Percentiles rank a stretch among this genome's conserved stretches.
Evolutionary conservation across 2,797 vertebrate species (phyloP).

Genomic region (Acomys russatus): DNA sequence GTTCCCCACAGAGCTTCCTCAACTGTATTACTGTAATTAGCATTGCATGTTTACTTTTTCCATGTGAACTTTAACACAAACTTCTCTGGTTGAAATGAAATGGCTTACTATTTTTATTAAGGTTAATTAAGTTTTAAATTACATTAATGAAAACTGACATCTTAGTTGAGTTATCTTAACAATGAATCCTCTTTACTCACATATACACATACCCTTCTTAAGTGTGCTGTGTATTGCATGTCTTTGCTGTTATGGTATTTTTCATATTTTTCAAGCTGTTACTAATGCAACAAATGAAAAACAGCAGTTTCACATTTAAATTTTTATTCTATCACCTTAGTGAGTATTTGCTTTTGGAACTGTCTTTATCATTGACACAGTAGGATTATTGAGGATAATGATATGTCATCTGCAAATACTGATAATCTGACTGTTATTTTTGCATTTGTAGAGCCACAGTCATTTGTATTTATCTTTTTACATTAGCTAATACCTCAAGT

Average conservation of each 20-base stretch:
- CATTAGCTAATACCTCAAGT: neutral
- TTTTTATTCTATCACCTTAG: neutral
- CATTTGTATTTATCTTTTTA: neutral
- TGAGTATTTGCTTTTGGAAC: neutral
- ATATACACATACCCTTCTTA: neutral
- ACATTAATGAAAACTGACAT: neutral
- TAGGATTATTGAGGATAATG: neutral
- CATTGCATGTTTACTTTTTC: slow-evolving; percentile 5
- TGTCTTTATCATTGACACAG: neutral
- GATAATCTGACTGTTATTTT: neutral
- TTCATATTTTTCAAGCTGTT: neutral
- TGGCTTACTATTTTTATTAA: neutral
- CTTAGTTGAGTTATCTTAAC: neutral
- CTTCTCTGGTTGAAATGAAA: neutral
- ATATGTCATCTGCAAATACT: neutral
- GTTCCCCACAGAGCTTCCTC: neutral
- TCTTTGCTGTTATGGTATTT: neutral
- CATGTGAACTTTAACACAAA: neutral
- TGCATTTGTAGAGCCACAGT: neutral
- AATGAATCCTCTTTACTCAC: neutral
- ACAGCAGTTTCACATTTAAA: neutral
- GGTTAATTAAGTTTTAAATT: slow-evolving; percentile 18
- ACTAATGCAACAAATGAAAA: neutral
- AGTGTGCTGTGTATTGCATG: neutral
- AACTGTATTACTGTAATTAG: neutral